Percentiles rank a stretch among this genome's conserved stretches.
phyloP scores from a whole-genome alignment of 2,888 invertebrate species.

The Drosophila meridiana region DNA sequence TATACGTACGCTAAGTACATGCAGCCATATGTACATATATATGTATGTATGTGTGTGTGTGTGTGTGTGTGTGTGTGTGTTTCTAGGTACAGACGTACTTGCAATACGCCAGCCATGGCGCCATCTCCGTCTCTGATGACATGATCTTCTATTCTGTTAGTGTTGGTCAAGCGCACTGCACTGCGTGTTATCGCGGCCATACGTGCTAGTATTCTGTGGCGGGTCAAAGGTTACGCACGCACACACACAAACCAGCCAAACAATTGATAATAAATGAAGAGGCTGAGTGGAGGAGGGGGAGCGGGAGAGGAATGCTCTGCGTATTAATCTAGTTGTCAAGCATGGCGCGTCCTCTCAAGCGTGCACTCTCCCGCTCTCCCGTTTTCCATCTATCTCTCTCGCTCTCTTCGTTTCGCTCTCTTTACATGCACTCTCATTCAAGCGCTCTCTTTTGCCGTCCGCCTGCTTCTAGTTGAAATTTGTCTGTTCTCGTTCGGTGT shows the following conservation, averaged over 20 bases:
- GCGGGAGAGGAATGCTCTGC: not conserved
- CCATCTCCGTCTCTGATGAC: slow-evolving; percentile 37
- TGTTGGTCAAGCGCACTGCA: slow-evolving; percentile 21
- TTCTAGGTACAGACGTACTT: not conserved
- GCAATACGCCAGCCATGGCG: slow-evolving; percentile 31
- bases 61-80: not conserved
- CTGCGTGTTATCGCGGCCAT: slow-evolving; percentile 38
- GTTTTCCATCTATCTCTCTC: not conserved
- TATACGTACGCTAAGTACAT: slow-evolving; percentile 1
- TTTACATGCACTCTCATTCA: not conserved
- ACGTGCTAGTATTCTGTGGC: not conserved
- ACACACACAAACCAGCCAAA: slow-evolving; percentile 20
- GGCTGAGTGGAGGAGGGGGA: not conserved
- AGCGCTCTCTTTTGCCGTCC: slow-evolving; percentile 3
- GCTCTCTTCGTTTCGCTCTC: slow-evolving; percentile 3
- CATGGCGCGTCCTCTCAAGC: slow-evolving; percentile 29
- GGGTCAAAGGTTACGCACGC: slow-evolving; percentile 56
- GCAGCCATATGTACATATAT: not conserved
- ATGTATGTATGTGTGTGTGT: not conserved
- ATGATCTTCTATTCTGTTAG: slow-evolving; percentile 27
- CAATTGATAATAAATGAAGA: slow-evolving; percentile 55
- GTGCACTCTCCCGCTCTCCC: not conserved
- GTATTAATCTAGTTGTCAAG: slow-evolving; percentile 74
- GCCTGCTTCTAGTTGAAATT: slow-evolving; percentile 13
- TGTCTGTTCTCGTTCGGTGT: slow-evolving; percentile 33